Percentiles rank a stretch among this genome's conserved stretches.
phyloP scores from a whole-genome alignment of 1,140 invertebrate species.

The Lucilia cuprina region DNA sequence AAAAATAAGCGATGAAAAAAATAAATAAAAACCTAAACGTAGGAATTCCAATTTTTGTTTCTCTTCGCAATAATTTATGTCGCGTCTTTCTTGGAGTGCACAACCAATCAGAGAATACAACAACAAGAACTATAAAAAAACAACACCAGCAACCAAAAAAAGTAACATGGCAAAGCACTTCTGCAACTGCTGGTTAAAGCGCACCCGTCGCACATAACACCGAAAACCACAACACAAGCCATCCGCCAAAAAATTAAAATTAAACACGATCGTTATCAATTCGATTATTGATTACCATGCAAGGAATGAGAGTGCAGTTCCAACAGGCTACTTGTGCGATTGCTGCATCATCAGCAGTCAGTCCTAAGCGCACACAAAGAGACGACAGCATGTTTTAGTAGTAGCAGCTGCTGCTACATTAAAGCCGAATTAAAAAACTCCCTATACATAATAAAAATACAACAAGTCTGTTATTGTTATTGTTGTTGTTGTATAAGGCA shows the following conservation, averaged over 20 bases:
- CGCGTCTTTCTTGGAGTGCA: constrained; percentile 37
- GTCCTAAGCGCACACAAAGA: background rate
- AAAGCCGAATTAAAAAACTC: background rate
- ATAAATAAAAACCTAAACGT: constrained; percentile 36
- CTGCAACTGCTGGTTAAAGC: constrained; percentile 11
- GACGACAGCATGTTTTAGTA: background rate
- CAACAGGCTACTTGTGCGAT: constrained; percentile 31
- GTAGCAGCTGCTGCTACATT: background rate
- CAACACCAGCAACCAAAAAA: background rate
- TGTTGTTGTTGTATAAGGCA: too few relatives aligned
- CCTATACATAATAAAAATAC: background rate
- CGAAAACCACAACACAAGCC: constrained; percentile 34
- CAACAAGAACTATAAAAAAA: too few relatives aligned
- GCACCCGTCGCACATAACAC: constrained; percentile 33
- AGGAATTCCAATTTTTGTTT: constrained; percentile 39
- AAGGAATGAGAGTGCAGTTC: constrained; percentile 39
- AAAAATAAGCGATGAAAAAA: constrained; percentile 36
- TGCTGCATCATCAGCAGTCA: background rate
- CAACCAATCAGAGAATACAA: background rate
- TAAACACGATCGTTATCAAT: constrained; percentile 59
- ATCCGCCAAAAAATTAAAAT: constrained; percentile 36
- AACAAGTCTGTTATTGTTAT: too few relatives aligned
- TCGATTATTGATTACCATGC: constrained; percentile 60
- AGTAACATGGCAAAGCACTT: constrained; percentile 27
- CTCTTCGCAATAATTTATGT: constrained; percentile 50